A percentile compares a stretch with the other conserved stretches of the same genome.
phyloP scores from a whole-genome alignment of 2,888 invertebrate genomes.

The Hirudinaria manillensis region DNA sequence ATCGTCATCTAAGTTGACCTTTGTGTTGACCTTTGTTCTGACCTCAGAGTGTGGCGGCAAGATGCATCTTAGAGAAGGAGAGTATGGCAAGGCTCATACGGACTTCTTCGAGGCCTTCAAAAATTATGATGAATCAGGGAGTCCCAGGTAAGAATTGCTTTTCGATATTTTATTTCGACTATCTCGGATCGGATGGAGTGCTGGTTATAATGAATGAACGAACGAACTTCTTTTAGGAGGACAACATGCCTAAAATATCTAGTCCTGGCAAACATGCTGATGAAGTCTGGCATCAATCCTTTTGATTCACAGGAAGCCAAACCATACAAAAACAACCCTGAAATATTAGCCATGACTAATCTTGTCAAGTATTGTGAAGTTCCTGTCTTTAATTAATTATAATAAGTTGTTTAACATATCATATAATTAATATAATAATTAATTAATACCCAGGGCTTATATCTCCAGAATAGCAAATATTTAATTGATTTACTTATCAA shows the following conservation, averaged over 20 bases:
- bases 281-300: conserved; percentile 98
- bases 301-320: conserved; percentile 99
- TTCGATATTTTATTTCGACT: not conserved
- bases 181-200: not conserved
- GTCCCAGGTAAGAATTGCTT: conserved; percentile 63
- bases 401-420: not conserved
- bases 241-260: conserved; percentile 96
- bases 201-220: not conserved
- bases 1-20: not conserved
- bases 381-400: not conserved
- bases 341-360: conserved; percentile 98
- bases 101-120: conserved; percentile 99
- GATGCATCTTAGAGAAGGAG: conserved; percentile 96
- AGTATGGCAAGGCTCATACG: conserved; percentile 96
- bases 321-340: conserved; percentile 97
- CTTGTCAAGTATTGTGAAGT: conserved; percentile 63
- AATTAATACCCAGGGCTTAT: no score
- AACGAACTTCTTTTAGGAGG: conserved; percentile 55
- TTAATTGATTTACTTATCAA: no score
- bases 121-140: conserved; percentile 98
- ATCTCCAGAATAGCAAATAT: no score
- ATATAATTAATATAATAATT: not conserved
- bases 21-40: not conserved
- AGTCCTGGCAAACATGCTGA: conserved; percentile 95
- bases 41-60: conserved; percentile 91